phyloP scores from a whole-genome alignment of 2,113 vertebrate species.

The Chionis minor region DNA sequence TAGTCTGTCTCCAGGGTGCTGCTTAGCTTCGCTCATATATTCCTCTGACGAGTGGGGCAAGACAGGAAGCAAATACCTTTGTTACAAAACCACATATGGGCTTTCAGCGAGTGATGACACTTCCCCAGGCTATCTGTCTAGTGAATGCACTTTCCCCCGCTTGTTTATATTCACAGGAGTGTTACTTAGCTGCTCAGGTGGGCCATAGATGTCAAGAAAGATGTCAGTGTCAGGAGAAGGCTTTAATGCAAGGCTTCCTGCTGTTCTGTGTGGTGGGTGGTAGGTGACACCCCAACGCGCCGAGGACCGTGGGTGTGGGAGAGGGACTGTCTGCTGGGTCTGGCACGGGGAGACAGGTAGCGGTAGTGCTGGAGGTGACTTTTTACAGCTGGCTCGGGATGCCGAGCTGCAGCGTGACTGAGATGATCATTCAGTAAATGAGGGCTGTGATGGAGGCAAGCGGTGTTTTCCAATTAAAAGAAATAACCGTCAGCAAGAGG shows the following conservation, averaged over 20 bases:
- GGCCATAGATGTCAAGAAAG: not conserved
- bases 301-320: not conserved
- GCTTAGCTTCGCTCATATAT: not conserved
- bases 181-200: slow-evolving; percentile 19
- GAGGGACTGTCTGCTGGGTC: not conserved
- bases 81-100: slow-evolving; percentile 28
- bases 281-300: rapidly evolving
- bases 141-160: not conserved
- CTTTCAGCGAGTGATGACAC: slow-evolving; percentile 11
- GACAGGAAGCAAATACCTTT: slow-evolving; percentile 45
- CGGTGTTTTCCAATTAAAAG: not conserved
- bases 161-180: slow-evolving; percentile 40
- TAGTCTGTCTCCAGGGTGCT: slow-evolving; percentile 31
- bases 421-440: not conserved
- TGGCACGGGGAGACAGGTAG: not conserved
- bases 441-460: not conserved
- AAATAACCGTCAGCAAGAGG: not conserved
- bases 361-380: not conserved
- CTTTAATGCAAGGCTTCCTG: not conserved
- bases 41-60: not conserved
- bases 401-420: not conserved
- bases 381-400: not conserved
- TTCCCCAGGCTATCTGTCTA: slow-evolving; percentile 33
- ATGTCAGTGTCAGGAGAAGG: not conserved
- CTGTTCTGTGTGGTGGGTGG: not conserved